Conservation (phyloP, 53 echinoderm and acorn worm genomes). For the Temnopleurus reevesii region DNA sequence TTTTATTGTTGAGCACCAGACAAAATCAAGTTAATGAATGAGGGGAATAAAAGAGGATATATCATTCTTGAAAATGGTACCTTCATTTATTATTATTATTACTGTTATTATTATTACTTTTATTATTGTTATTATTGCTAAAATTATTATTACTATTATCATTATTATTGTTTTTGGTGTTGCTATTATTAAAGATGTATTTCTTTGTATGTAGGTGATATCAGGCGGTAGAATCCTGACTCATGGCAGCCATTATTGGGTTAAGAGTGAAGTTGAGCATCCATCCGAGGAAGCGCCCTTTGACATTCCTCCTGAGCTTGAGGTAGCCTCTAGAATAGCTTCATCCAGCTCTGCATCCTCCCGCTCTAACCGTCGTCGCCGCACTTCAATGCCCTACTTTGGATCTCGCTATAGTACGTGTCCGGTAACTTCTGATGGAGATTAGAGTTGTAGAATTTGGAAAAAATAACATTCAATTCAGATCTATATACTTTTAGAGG, state of each 20-base stretch:
- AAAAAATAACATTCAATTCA: no score
- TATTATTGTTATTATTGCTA: no score
- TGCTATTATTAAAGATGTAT: not conserved
- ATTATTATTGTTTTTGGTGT: no score
- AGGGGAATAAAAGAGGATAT: no score
- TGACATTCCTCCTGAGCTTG: not conserved
- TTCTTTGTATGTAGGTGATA: not conserved
- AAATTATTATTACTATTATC: no score
- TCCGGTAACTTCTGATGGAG: not conserved
- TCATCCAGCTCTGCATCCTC: not conserved
- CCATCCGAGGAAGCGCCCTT: not conserved
- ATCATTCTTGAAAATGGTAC: no score
- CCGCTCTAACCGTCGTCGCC: not conserved
- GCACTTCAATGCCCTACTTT: not conserved
- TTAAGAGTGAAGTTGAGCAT: not conserved
- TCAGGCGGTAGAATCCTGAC: slow-evolving; percentile 20
- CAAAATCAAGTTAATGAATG: no score
- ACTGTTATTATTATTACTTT: no score
- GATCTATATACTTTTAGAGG: no score
- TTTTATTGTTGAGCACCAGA: no score
- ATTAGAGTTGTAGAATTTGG: no score
- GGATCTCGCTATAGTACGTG: not conserved
- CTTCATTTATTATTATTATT: no score
- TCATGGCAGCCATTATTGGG: not conserved
- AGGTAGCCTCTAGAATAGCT: not conserved